A percentile compares a stretch with the other conserved stretches of the same genome.
Conservation (phyloP, 2,888 invertebrate genomes). For the Chalcis sispes region DNA sequence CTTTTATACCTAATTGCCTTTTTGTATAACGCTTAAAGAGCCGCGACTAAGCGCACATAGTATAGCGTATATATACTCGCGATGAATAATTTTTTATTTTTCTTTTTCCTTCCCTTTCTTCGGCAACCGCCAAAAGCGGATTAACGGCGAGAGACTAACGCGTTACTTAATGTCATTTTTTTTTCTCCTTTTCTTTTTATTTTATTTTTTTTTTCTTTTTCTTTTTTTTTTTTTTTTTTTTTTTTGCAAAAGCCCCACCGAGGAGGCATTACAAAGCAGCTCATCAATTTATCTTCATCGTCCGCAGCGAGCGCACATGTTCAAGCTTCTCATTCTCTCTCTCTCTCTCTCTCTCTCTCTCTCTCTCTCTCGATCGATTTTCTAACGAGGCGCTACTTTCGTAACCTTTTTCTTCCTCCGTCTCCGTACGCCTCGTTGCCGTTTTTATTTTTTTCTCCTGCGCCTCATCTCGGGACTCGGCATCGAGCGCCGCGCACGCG, state of each 20-base stretch:
- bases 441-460: too few relatives aligned
- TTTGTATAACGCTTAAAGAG: slow-evolving; percentile 17
- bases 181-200: too few relatives aligned
- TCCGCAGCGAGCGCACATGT: slow-evolving; percentile 5
- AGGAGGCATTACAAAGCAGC: slow-evolving; percentile 44
- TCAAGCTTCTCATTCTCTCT: too few relatives aligned
- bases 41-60: too few relatives aligned
- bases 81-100: background rate
- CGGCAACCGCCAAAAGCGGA: background rate
- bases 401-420: too few relatives aligned
- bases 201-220: too few relatives aligned
- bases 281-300: slow-evolving; percentile 51
- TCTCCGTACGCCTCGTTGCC: too few relatives aligned
- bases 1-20: slow-evolving; percentile 25
- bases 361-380: slow-evolving; percentile 38
- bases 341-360: too few relatives aligned
- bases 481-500: too few relatives aligned
- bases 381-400: slow-evolving; percentile 27
- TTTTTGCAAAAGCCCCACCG: slow-evolving; percentile 37
- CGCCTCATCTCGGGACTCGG: too few relatives aligned
- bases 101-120: too few relatives aligned
- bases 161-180: slow-evolving; percentile 38
- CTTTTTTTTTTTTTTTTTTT: too few relatives aligned
- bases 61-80: background rate
- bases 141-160: background rate